These are phyloP conservation scores for Nebria salina DNA, from an alignment of 2,888 invertebrate genomes.

Conservation along the genomic window DNA sequence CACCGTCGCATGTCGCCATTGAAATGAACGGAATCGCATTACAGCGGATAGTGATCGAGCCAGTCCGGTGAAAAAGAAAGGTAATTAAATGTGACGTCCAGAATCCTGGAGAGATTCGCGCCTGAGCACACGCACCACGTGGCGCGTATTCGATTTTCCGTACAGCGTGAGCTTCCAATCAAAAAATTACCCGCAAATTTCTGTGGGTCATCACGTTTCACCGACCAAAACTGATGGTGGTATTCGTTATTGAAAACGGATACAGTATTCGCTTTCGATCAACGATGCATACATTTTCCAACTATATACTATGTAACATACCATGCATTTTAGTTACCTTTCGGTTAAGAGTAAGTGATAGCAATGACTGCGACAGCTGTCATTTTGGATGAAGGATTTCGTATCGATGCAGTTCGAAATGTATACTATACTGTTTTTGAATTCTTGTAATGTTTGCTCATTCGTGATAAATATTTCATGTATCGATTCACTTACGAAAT, in stretches of 20 bases:
- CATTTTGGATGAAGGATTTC: no score
- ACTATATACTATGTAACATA: background rate
- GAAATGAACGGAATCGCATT: constrained; percentile 35
- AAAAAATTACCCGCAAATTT: background rate
- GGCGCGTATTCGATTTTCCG: constrained; percentile 19
- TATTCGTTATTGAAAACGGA: background rate
- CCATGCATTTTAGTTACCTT: no score
- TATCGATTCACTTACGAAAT: no score
- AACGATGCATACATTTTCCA: background rate
- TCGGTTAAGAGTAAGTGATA: no score
- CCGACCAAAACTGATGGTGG: background rate
- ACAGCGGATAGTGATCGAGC: constrained; percentile 29
- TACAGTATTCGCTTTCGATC: background rate
- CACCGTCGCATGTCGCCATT: constrained; percentile 31
- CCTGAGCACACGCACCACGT: background rate
- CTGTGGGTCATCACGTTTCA: background rate
- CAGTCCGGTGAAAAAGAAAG: constrained; percentile 31
- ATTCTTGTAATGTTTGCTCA: no score
- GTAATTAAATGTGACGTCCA: constrained; percentile 34
- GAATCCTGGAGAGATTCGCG: constrained; percentile 5
- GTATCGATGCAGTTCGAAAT: no score
- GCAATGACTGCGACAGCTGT: no score
- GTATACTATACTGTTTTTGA: no score
- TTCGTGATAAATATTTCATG: no score
- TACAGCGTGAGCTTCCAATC: background rate